Conservation (phyloP, 1,140 invertebrate species). For the Telenomus remus region DNA sequence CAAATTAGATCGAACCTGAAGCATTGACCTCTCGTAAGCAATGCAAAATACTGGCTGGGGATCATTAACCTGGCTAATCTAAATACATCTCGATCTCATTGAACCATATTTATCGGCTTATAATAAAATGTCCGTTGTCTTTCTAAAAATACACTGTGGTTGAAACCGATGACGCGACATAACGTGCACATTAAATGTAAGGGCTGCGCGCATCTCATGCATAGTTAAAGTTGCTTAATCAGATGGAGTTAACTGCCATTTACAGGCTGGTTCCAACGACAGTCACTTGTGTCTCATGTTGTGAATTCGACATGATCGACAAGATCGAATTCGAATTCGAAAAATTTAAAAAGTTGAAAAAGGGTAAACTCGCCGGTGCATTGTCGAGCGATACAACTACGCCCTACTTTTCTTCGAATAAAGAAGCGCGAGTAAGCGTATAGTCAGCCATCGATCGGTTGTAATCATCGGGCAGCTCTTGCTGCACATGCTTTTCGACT, state of each 20-base stretch:
- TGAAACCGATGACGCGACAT: constrained; percentile 25
- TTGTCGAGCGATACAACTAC: constrained; percentile 31
- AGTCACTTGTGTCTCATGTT: constrained; percentile 8
- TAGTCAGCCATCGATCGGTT: constrained; percentile 51
- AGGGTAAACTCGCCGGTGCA: too few species aligned
- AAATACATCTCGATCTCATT: constrained; percentile 15
- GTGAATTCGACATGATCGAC: constrained; percentile 17
- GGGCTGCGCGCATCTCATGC: constrained; percentile 25
- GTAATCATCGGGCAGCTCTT: constrained; percentile 43
- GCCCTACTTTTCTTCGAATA: constrained; percentile 53
- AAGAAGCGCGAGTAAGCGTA: constrained; percentile 35
- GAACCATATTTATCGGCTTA: constrained; percentile 5
- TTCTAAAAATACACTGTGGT: constrained; percentile 17
- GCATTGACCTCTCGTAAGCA: not conserved
- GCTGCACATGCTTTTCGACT: constrained; percentile 41
- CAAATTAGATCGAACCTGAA: not conserved
- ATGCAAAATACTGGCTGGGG: not conserved
- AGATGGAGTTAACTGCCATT: constrained; percentile 32
- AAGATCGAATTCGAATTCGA: too few species aligned
- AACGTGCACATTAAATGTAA: constrained; percentile 26
- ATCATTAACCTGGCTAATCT: constrained; percentile 15
- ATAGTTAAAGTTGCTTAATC: constrained; percentile 43
- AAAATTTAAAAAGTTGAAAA: too few species aligned
- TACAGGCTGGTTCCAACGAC: constrained; percentile 26
- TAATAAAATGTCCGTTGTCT: constrained; percentile 10